phyloP scores from a whole-genome alignment of 1,140 invertebrate species.

The Leptinotarsa defecta region DNA sequence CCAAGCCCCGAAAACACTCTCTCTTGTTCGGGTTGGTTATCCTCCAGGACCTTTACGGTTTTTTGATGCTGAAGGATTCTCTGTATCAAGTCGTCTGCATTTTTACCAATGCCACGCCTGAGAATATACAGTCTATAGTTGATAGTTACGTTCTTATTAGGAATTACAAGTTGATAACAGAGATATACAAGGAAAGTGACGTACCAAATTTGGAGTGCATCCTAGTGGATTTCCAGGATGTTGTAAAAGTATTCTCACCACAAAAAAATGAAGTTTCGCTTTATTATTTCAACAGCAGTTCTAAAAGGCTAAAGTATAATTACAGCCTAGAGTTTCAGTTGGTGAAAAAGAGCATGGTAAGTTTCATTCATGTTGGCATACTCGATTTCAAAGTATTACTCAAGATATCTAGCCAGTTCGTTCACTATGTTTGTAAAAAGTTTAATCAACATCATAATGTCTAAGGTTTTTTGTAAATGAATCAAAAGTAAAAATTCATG shows the following conservation, averaged over 20 bases:
- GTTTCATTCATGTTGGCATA: not conserved
- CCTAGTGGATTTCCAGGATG: not conserved
- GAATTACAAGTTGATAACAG: constrained; percentile 10
- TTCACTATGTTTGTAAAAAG: no score
- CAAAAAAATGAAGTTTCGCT: not conserved
- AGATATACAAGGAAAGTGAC: constrained; percentile 16
- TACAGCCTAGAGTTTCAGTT: not conserved
- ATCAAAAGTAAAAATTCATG: no score
- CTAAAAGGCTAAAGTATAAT: not conserved
- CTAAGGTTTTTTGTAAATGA: no score
- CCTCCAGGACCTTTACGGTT: constrained; percentile 10
- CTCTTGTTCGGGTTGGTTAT: constrained; percentile 1
- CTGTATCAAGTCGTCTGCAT: constrained; percentile 13
- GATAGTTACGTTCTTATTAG: constrained; percentile 8
- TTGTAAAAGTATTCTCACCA: not conserved
- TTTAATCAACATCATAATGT: no score
- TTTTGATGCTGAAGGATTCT: constrained; percentile 19
- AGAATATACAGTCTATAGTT: not conserved
- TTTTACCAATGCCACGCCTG: not conserved
- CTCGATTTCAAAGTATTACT: no score
- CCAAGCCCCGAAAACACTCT: not conserved
- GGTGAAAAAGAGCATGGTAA: constrained; percentile 20
- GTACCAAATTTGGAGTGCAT: constrained; percentile 22
- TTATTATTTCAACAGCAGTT: not conserved
- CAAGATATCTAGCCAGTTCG: no score